Evolutionary conservation across 2,797 vertebrate genomes (phyloP), one percentile per base, ranked within the genome.

Genomic region (Tragopan temminckii): DNA sequence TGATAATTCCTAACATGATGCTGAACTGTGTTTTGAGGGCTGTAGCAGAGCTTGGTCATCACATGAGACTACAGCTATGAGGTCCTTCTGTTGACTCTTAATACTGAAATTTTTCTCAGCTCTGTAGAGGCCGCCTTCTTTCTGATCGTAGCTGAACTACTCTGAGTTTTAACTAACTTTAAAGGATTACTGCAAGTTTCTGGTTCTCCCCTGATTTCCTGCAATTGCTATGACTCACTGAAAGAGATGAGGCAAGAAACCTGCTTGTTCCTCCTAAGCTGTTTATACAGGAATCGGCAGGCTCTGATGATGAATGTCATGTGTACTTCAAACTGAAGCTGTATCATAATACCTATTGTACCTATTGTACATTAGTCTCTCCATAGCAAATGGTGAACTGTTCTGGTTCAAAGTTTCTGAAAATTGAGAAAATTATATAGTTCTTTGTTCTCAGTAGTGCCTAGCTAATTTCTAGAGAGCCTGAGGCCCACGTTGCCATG

Each of bases 401-500:
- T 45, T 18, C 59, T 66, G 15, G 6, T 50, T 80, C 53, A 40
- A 67, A 75, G 62, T 48, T 64, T 35, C 18, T n/a, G 31, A 80
- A 59, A 50, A 59, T 88, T 68, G 11, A 27, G 11, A 72, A 45
- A 58, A 18, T 46, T 57, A 21, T 0, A 3, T 27, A 43, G 46
- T 53, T 45, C 5, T 69, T 68, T 86, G 61, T 43, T 9, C 17
- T 95, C 10, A 50, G 2, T 8, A 46, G 13, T 17, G 6, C 23
- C 20, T 74, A 29, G 7, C 17, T 15, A 38, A 19, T 85, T 82
- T 80, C 58, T 38, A 80, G 0, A 13, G 62, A 62, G 27, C 57
- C 46, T 9, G 14, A 55, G n/a, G 11, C 5, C 25, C 1, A 1
- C 2, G 4, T 46, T 89, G 10, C 19, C 0, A 1, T 45, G 29